A percentile compares a stretch with the other conserved stretches of the same genome.
Conservation (phyloP, 64 coral and sea anemone genomes). For the Dendrophyllia cribrosa region DNA sequence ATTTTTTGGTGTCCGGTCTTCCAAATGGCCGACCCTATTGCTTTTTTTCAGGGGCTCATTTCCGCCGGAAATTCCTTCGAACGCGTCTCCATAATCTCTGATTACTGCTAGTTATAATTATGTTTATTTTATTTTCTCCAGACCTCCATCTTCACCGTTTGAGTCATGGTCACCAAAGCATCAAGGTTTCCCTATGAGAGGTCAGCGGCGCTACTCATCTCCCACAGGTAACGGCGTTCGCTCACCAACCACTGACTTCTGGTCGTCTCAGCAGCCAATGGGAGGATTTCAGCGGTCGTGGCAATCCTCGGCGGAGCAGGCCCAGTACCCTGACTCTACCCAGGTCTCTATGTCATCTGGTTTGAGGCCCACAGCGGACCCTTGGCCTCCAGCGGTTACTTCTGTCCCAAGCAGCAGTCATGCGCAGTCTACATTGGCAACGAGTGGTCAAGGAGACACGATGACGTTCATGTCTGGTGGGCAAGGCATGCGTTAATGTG, state of each 20-base stretch:
- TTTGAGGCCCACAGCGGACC: constrained; percentile 63
- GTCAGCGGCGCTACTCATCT: constrained; percentile 70
- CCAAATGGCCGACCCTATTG: too few relatives aligned
- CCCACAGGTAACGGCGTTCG: constrained; percentile 68
- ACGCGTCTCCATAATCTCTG: too few relatives aligned
- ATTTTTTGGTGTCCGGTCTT: too few relatives aligned
- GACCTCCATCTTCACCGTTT: constrained; percentile 52
- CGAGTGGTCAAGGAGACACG: constrained; percentile 53
- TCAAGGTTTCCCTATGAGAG: constrained; percentile 38
- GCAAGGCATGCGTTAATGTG: constrained; percentile 42
- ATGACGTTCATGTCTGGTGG: constrained; percentile 69
- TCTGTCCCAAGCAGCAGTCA: constrained; percentile 44
- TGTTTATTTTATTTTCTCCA: background rate
- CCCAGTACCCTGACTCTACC: constrained; percentile 30
- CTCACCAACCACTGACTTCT: constrained; percentile 48
- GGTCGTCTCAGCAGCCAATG: constrained; percentile 22
- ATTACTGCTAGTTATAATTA: too few relatives aligned
- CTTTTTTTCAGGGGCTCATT: too few relatives aligned
- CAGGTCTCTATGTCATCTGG: constrained; percentile 54
- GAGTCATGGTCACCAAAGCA: constrained; percentile 65
- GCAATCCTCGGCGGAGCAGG: constrained; percentile 54
- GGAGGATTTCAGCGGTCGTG: constrained; percentile 52
- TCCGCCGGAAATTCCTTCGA: too few relatives aligned
- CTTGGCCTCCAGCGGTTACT: constrained; percentile 56
- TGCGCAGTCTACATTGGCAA: constrained; percentile 23